A percentile compares a stretch with the other conserved stretches of the same genome.
phyloP scores from a whole-genome alignment of 2,113 vertebrate species.

The Rhineura floridana region DNA sequence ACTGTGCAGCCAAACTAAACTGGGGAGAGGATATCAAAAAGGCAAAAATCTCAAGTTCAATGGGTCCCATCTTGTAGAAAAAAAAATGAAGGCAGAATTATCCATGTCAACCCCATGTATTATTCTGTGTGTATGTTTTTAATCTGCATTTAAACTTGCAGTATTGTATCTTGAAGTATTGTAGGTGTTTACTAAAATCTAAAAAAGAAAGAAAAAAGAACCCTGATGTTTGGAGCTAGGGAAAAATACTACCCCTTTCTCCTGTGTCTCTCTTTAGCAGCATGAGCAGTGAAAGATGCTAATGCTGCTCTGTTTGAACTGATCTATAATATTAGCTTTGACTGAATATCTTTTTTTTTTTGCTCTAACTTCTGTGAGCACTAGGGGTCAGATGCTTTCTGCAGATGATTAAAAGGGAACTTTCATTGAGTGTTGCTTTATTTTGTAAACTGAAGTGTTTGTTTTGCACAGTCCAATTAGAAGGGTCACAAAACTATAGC shows the following conservation, averaged over 20 bases:
- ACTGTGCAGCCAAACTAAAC: background rate
- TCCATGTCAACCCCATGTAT: background rate
- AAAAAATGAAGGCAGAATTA: slow-evolving; percentile 27
- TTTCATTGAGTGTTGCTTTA: background rate
- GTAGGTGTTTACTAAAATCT: background rate
- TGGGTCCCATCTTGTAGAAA: background rate
- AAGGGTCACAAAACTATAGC: background rate
- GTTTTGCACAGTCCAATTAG: slow-evolving; percentile 10
- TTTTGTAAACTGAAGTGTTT: slow-evolving; percentile 13
- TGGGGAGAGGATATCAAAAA: background rate
- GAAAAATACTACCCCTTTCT: background rate
- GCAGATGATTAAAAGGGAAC: rapidly evolving
- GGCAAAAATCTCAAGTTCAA: slow-evolving; percentile 7
- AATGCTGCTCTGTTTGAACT: background rate
- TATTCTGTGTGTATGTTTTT: too few relatives aligned
- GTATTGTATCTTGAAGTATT: slow-evolving; percentile 18
- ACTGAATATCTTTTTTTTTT: background rate
- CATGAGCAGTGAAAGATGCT: background rate
- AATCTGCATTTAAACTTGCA: background rate
- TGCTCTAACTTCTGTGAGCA: slow-evolving; percentile 2
- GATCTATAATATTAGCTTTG: background rate
- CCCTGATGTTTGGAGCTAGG: background rate
- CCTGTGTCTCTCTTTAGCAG: background rate
- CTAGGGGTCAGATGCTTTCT: background rate
- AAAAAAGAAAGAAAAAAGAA: rapidly evolving